These are phyloP conservation scores for Aphaenogaster ashmeadi DNA, from an alignment of 1,140 invertebrate genomes.

Conservation along the genomic window DNA sequence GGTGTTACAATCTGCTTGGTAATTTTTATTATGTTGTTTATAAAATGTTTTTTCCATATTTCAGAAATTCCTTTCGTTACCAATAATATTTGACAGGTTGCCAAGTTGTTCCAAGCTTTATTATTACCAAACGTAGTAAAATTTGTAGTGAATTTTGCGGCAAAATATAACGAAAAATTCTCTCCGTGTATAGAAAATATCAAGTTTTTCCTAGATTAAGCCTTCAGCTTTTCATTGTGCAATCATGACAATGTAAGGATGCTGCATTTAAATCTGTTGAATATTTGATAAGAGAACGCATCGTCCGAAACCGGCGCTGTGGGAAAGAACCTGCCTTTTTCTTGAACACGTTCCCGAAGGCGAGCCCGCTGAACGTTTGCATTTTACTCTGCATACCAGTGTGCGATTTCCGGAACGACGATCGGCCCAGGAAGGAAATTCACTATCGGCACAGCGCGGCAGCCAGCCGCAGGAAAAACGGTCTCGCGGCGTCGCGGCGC, in stretches of 20 bases:
- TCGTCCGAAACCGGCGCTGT: slow-evolving; percentile 15
- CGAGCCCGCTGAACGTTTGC: slow-evolving; percentile 81
- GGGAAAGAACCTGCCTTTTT: slow-evolving; percentile 81
- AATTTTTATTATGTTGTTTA: too few species aligned
- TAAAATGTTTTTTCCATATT: too few species aligned
- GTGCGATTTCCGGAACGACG: slow-evolving; percentile 18
- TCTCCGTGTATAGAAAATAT: neutral
- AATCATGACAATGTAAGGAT: neutral
- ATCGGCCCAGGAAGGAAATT: slow-evolving; percentile 41
- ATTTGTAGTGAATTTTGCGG: too few species aligned
- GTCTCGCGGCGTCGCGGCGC: slow-evolving; percentile 30
- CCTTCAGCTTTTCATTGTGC: neutral
- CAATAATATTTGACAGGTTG: too few species aligned
- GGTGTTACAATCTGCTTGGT: too few species aligned
- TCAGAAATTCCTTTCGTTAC: too few species aligned
- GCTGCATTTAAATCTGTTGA: neutral
- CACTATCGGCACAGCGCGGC: slow-evolving; percentile 40
- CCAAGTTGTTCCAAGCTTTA: too few species aligned
- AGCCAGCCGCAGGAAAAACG: slow-evolving; percentile 28
- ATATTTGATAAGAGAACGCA: neutral
- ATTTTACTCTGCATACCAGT: slow-evolving; percentile 76
- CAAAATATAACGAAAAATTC: too few species aligned
- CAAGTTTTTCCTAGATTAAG: neutral
- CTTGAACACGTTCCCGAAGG: slow-evolving; percentile 82
- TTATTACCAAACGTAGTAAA: too few species aligned